Base-by-base conservation (phyloP, 2,113 vertebrate genomes). In the Esox niger region DNA sequence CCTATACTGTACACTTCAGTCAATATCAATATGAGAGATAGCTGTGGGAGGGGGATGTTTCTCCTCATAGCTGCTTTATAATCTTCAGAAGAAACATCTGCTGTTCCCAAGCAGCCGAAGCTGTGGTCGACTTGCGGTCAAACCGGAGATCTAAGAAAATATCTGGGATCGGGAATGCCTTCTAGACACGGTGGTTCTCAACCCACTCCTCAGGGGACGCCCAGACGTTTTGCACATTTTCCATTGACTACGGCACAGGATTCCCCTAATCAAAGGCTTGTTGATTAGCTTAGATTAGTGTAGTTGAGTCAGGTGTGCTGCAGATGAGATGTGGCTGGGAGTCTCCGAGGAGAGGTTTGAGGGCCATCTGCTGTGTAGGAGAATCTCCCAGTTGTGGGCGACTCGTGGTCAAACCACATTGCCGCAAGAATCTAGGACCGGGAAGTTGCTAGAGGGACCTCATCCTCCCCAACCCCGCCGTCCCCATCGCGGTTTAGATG, bases 41-140 rank as follows among this genome's bases (percentile, higher is more conserved):
- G 11, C 13, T 35, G 71, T 74, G 81, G 65, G 82, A 71, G 30
- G 17, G 72, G 71, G 71, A 59, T 55, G 65, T 29, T 76, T 43
- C 21, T 32, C 69, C 73, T 65, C 80, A 74, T 74, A 79, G 79
- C 83, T 79, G 79, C 35, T 1, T 10, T 43, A 13, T 2, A 17
- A 7, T 80, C 82, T 77, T 78, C 67, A 68, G 82, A 70, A 82
- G 77, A 61, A 85, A 79, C 81, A 86, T 86, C 82, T 86, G 85
- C 64, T 70, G 1, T 15, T n/a, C 31, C 62, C 68, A 56, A 8
- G 64, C 20, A 25, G 13, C 38, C 15, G 17, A 20, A 79, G 56
- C 49, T 15, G 62, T 66, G 60, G 74, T 75, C 62, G 62, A 43
- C 77, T 82, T 59, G 69, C 66, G 21, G 47, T 71, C 2, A 69